Percentiles rank a stretch among this genome's conserved stretches.
Conservation (phyloP, 2,888 invertebrate species). For the Volucella inflata region DNA sequence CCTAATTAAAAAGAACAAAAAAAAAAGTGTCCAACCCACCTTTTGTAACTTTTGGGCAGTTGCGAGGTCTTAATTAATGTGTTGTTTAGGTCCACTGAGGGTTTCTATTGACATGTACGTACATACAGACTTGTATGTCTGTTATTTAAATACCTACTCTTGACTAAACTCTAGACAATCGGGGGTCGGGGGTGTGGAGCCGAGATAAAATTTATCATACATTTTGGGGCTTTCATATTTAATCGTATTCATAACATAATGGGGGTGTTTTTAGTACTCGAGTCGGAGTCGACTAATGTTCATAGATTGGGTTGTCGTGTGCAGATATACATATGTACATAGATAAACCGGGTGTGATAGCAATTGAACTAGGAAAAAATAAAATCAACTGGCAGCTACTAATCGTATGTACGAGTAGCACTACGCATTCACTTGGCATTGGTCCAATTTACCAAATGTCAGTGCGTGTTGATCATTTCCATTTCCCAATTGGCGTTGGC, state of each 20-base stretch:
- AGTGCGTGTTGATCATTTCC: background rate
- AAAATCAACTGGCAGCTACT: background rate
- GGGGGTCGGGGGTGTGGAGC: background rate
- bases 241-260: background rate
- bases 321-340: too few species aligned
- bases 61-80: background rate
- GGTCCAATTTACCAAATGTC: slow-evolving; percentile 26
- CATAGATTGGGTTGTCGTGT: background rate
- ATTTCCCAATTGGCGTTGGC: slow-evolving; percentile 35
- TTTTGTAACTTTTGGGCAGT: slow-evolving; percentile 4
- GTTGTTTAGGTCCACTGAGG: background rate
- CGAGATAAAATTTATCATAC: slow-evolving; percentile 20
- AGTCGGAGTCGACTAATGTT: slow-evolving; percentile 19
- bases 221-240: slow-evolving; percentile 15
- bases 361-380: slow-evolving; percentile 23
- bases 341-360: background rate
- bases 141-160: slow-evolving; percentile 1
- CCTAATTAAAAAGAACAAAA: background rate
- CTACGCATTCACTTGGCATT: slow-evolving; percentile 38
- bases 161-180: slow-evolving; percentile 23
- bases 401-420: slow-evolving; percentile 6
- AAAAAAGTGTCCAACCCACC: too few species aligned
- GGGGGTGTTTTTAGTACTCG: slow-evolving; percentile 21
- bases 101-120: background rate
- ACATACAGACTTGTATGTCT: too few species aligned